These are phyloP conservation scores for Exocentrus adspersus DNA, from an alignment of 2,888 invertebrate species.

Conservation along the genomic window DNA sequence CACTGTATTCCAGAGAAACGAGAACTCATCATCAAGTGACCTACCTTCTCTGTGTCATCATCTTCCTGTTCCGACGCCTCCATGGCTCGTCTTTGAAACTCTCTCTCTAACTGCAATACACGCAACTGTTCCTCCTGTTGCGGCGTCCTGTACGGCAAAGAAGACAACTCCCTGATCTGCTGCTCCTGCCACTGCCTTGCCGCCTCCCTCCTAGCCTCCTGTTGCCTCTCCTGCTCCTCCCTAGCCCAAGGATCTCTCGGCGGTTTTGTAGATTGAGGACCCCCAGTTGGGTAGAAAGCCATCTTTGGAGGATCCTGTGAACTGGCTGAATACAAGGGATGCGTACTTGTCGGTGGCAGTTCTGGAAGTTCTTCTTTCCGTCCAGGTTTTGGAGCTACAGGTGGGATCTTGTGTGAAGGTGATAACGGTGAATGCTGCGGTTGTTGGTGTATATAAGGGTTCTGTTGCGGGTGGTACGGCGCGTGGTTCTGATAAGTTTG, in stretches of 20 bases:
- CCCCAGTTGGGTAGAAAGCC: conserved; percentile 71
- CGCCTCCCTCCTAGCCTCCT: conserved; percentile 78
- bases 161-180: conserved; percentile 83
- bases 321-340: conserved; percentile 80
- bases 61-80: conserved; percentile 79
- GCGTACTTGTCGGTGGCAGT: conserved; percentile 75
- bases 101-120: conserved; percentile 90
- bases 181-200: conserved; percentile 84
- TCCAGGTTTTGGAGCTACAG: conserved; percentile 65
- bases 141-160: conserved; percentile 73
- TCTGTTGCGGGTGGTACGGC: conserved; percentile 28
- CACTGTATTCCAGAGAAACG: too few species aligned
- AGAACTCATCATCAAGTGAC: too few species aligned
- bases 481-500: conserved; percentile 46
- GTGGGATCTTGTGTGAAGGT: conserved; percentile 64
- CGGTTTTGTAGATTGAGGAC: conserved; percentile 48
- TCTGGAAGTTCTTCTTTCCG: conserved; percentile 66
- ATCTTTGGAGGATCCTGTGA: conserved; percentile 79
- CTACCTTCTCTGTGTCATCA: conserved; percentile 73
- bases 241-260: conserved; percentile 90
- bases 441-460: conserved; percentile 42
- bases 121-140: conserved; percentile 90
- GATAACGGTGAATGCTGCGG: conserved; percentile 52
- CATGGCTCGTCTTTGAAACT: conserved; percentile 91
- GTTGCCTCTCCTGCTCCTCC: conserved; percentile 86